Conservation (phyloP, 2,888 invertebrate species). For the Orthosia cruda region DNA sequence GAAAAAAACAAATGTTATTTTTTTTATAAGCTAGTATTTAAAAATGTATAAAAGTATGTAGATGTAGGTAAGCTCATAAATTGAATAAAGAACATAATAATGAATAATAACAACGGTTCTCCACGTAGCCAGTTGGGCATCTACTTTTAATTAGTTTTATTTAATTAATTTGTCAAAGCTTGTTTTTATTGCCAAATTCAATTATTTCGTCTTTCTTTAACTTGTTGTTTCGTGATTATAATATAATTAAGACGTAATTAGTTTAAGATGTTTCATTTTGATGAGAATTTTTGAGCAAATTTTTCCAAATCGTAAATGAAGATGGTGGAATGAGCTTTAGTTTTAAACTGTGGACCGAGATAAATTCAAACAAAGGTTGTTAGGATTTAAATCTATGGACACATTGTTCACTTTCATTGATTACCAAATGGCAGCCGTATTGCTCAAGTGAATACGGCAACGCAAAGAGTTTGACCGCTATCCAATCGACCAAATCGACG, state of each 20-base stretch:
- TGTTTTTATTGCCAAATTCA: constrained; percentile 23
- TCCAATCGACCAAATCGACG: too few relatives aligned
- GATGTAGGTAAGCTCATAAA: too few relatives aligned
- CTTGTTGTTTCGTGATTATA: constrained; percentile 37
- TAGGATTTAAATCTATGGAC: not conserved
- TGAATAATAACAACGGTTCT: not conserved
- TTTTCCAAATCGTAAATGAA: constrained; percentile 11
- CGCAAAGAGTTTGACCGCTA: too few relatives aligned
- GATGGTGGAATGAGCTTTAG: constrained; percentile 42
- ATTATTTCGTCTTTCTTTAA: constrained; percentile 22
- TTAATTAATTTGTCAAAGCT: constrained; percentile 25
- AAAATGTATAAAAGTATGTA: too few relatives aligned
- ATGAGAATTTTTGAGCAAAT: constrained; percentile 10
- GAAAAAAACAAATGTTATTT: too few relatives aligned
- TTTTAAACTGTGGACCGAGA: constrained; percentile 35
- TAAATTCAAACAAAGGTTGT: constrained; percentile 23
- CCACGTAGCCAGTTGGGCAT: not conserved
- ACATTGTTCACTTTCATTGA: not conserved
- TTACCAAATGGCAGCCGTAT: too few relatives aligned
- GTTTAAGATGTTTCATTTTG: constrained; percentile 22
- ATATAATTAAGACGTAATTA: constrained; percentile 37
- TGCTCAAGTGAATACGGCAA: too few relatives aligned
- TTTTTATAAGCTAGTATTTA: too few relatives aligned
- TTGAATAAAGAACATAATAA: too few relatives aligned
- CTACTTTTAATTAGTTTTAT: not conserved